Base-by-base conservation (phyloP, 2,888 invertebrate species). In the Drosophila basisetae region DNA sequence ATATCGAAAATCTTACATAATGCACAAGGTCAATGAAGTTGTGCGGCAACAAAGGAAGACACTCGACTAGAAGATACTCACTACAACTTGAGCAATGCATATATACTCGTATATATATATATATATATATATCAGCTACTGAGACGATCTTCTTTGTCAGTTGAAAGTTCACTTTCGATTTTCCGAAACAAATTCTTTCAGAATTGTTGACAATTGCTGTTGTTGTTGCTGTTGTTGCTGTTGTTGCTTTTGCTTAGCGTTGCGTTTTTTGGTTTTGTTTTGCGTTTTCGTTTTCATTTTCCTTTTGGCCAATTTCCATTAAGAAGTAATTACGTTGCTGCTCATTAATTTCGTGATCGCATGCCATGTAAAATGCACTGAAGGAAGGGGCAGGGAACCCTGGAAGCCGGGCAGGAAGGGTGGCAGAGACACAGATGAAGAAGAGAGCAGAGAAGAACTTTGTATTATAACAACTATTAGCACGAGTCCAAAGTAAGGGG, bases 301-400 rank as follows among this genome's bases (percentile, higher is more conserved):
- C 73, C 67, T 73, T 75, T 74, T 70, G 89, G 87, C 81, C 88
- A 89, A 90, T 91, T 89, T 91, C 86, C 89, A 90, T 91, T 82
- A 82, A 90, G 91, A 90, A 90, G 84, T 75, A 84, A 88, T 91
- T 91, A 84, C 84, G 82, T 80, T 86, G 89, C 81, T 84, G 79
- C 80, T 90, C 91, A 89, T 89, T 89, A 91, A 91, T 80, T 83
- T 84, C 69, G 72, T 78, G 90, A 86, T 90, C 92, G 91, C 92
- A 91, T 90, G 92, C 89, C 91, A 89, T 70, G 77, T 62, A 78
- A 85, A 75, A 76, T 84, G 82, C 71, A 80, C 62, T 54, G 72
- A 16, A 25, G 65, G 30, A 16, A 25, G 65, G 30, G 28, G 60
- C n/a, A 25, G 65, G 55, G 35, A 30, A 22, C 25, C 4, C 47